Conservation (phyloP, 2,888 invertebrate species). For the Cerastoderma edule region DNA sequence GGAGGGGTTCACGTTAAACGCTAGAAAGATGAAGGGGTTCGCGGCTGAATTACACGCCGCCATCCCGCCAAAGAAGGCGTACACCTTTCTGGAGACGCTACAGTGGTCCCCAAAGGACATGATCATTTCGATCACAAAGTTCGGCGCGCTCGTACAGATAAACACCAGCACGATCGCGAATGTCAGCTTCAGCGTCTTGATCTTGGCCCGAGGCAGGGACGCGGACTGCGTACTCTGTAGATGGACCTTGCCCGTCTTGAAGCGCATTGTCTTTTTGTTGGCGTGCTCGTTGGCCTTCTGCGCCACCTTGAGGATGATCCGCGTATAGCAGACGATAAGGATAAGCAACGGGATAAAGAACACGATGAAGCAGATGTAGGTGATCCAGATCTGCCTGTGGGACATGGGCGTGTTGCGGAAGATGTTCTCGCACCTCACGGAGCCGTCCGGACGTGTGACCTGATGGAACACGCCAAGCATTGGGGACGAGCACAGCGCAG, state of each 20-base stretch:
- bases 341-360: slow-evolving; percentile 80
- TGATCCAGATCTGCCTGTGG: slow-evolving; percentile 77
- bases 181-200: slow-evolving; percentile 83
- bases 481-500: slow-evolving; percentile 75
- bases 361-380: slow-evolving; percentile 75
- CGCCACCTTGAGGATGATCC: slow-evolving; percentile 81
- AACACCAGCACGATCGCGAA: slow-evolving; percentile 77
- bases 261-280: slow-evolving; percentile 45
- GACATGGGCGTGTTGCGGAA: slow-evolving; percentile 72
- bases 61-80: slow-evolving; percentile 78
- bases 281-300: slow-evolving; percentile 72
- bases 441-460: slow-evolving; percentile 55
- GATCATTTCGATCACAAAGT: slow-evolving; percentile 77
- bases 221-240: slow-evolving; percentile 79
- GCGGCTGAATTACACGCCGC: slow-evolving; percentile 81
- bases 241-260: slow-evolving; percentile 68
- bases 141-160: slow-evolving; percentile 69
- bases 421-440: slow-evolving; percentile 77
- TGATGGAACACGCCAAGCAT: slow-evolving; percentile 79
- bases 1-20: slow-evolving; percentile 76
- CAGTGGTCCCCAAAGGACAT: slow-evolving; percentile 79
- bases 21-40: slow-evolving; percentile 82
- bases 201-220: slow-evolving; percentile 82
- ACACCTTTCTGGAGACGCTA: slow-evolving; percentile 62
- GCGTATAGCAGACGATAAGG: slow-evolving; percentile 77